Evolutionary conservation across 53 echinoderm and acorn worm species (phyloP).

Genomic region (Patiria pectinifera): DNA sequence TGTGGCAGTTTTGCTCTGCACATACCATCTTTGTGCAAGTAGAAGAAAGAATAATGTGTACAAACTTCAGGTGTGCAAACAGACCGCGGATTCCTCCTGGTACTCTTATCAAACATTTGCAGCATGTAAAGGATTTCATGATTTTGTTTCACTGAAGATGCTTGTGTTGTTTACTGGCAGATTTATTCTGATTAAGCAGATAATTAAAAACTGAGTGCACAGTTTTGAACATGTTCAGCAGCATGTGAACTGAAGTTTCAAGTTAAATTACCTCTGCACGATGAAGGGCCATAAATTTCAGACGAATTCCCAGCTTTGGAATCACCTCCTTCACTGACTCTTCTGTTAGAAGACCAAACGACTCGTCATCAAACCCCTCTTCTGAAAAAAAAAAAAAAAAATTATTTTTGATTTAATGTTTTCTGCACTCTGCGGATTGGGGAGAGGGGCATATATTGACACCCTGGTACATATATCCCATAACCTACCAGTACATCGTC

Average conservation of each 20-base stretch:
- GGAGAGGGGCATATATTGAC: neutral
- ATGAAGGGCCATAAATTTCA: conserved; percentile 39
- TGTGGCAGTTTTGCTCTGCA: conserved; percentile 48
- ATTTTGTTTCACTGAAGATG: neutral
- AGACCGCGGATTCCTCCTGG: conserved; percentile 22
- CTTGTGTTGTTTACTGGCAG: neutral
- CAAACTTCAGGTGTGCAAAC: neutral
- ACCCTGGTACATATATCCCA: neutral
- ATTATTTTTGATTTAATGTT: neutral
- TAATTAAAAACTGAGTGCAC: neutral
- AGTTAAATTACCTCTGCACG: conserved; percentile 22
- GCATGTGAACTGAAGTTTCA: too few species aligned
- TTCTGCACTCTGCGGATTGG: neutral
- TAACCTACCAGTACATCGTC: too few species aligned
- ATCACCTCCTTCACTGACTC: conserved; percentile 22
- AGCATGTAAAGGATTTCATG: conserved; percentile 53
- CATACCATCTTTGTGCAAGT: conserved; percentile 51
- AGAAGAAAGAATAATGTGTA: conserved; percentile 30
- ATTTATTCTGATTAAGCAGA: neutral
- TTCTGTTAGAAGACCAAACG: neutral
- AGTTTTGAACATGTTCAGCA: neutral
- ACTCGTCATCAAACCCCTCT: conserved; percentile 47
- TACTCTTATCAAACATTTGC: conserved; percentile 33
- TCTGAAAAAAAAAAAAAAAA: conserved; percentile 8
- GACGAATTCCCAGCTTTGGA: conserved; percentile 37